Evolutionary conservation across 2,888 invertebrate genomes (phyloP).

Genomic region (Physocephala rufipes): DNA sequence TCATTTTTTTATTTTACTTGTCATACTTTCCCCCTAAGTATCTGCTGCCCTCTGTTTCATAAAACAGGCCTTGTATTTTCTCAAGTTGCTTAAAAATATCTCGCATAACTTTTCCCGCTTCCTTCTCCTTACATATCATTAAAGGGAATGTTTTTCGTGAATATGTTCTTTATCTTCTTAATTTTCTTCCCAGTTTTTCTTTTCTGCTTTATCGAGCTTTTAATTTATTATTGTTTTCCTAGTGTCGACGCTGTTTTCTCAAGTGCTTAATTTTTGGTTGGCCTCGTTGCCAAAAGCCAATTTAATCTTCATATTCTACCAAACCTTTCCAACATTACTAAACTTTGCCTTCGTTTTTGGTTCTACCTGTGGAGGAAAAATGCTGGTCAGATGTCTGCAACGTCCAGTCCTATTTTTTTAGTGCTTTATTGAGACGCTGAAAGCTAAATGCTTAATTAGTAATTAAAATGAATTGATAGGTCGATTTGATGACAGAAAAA

Average conservation of each 20-base stretch:
- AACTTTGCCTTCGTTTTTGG: neutral
- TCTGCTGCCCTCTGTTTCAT: too few relatives aligned
- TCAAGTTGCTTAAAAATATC: too few relatives aligned
- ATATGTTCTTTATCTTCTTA: neutral
- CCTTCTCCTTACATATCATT: too few relatives aligned
- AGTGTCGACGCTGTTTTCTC: neutral
- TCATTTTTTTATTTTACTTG: too few relatives aligned
- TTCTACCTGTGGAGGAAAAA: neutral
- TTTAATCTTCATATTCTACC: neutral
- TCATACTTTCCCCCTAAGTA: too few relatives aligned
- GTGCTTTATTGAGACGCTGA: constrained; percentile 1
- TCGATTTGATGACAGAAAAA: neutral
- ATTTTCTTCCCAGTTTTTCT: neutral
- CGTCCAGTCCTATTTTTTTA: neutral
- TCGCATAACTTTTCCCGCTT: neutral
- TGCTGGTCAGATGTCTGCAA: constrained; percentile 17
- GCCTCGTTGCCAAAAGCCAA: constrained; percentile 12
- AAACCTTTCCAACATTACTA: neutral
- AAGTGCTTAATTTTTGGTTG: constrained; percentile 18
- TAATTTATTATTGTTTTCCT: neutral
- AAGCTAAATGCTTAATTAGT: neutral
- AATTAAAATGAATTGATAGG: neutral
- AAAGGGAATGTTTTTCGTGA: too few relatives aligned
- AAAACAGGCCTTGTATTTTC: too few relatives aligned
- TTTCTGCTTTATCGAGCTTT: neutral